Conservation (phyloP, 2,113 vertebrate species). For the Peucedramus taeniatus region DNA sequence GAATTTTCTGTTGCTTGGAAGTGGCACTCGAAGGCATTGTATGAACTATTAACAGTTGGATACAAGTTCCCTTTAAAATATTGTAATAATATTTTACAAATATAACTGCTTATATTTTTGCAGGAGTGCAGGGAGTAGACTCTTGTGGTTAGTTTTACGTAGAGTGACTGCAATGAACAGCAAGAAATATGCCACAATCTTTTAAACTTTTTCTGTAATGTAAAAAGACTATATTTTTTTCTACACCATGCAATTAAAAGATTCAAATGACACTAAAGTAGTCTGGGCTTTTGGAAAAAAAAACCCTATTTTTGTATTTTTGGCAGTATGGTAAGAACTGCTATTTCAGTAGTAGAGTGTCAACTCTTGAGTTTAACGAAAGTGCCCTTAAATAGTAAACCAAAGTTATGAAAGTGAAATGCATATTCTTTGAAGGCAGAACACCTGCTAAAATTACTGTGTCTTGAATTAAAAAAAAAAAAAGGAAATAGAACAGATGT, state of each 20-base stretch:
- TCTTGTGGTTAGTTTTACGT: not conserved
- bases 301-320: not conserved
- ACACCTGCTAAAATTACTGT: not conserved
- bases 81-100: not conserved
- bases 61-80: not conserved
- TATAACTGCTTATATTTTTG: not conserved
- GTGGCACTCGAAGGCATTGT: not conserved
- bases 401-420: not conserved
- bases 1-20: not conserved
- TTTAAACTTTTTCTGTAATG: not conserved
- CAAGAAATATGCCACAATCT: not conserved
- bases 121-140: not conserved
- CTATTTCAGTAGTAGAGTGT: not conserved
- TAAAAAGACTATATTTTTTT: not conserved
- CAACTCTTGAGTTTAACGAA: not conserved
- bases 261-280: not conserved
- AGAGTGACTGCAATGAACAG: not conserved
- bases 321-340: not conserved
- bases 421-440: not conserved
- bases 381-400: not conserved
- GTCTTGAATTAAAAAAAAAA: not conserved
- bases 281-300: not conserved
- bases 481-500: not conserved
- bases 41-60: not conserved
- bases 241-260: not conserved